phyloP scores from a whole-genome alignment of 2,888 invertebrate genomes.

The Cosmorhoe ocellata region DNA sequence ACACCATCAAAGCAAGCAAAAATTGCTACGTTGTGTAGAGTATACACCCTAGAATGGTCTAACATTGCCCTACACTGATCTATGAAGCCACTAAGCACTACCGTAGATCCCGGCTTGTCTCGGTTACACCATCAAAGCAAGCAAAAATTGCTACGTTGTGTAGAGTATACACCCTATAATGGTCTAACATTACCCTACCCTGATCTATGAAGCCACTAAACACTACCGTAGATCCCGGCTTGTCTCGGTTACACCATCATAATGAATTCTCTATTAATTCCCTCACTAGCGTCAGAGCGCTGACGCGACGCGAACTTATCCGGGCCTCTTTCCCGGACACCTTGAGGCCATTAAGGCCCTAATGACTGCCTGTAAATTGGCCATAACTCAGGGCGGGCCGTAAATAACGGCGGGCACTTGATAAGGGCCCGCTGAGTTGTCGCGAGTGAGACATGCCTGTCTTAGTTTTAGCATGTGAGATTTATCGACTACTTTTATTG shows the following conservation, averaged over 20 bases:
- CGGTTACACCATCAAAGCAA: slow-evolving; percentile 16
- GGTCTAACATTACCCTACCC: no score
- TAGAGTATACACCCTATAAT: no score
- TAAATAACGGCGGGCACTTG: slow-evolving; percentile 75
- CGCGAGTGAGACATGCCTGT: slow-evolving; percentile 69
- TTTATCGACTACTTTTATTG: slow-evolving; percentile 55
- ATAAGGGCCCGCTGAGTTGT: slow-evolving; percentile 79
- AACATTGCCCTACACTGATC: neutral
- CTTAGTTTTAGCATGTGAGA: slow-evolving; percentile 74
- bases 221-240: neutral
- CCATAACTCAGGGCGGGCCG: slow-evolving; percentile 76
- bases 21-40: no score
- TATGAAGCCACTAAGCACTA: neutral
- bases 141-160: no score
- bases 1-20: no score
- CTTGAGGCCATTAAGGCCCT: slow-evolving; percentile 78
- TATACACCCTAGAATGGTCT: no score
- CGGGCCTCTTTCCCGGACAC: slow-evolving; percentile 75
- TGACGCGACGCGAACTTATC: slow-evolving; percentile 67
- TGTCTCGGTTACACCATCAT: slow-evolving; percentile 17
- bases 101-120: slow-evolving; percentile 5
- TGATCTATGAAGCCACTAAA: neutral
- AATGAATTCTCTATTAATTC: slow-evolving; percentile 25
- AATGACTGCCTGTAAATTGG: slow-evolving; percentile 82
- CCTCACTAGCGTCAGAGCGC: slow-evolving; percentile 42